These are phyloP conservation scores for Eufriesea mexicana DNA, from an alignment of 1,140 invertebrate species.

Conservation along the genomic window DNA sequence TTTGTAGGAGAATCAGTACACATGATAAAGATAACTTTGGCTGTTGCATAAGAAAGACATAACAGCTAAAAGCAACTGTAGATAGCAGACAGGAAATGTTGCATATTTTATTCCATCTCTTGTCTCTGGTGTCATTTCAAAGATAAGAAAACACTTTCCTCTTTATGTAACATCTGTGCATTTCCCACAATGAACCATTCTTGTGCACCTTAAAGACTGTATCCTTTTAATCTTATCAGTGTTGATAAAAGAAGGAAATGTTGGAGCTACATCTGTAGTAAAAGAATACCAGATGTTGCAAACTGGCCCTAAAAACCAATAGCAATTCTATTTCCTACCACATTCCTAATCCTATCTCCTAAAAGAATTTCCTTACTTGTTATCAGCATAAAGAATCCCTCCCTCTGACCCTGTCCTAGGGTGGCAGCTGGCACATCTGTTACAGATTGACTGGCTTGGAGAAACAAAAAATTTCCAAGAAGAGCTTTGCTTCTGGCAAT, in stretches of 20 bases:
- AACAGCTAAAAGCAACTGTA: neutral
- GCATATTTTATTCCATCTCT: constrained; percentile 31
- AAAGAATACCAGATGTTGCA: constrained; percentile 21
- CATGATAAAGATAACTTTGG: neutral
- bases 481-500: constrained; percentile 61
- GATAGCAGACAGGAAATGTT: constrained; percentile 46
- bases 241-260: neutral
- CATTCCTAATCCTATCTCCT: constrained; percentile 38
- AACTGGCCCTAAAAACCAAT: constrained; percentile 12
- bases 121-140: constrained; percentile 10
- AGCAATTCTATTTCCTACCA: constrained; percentile 36
- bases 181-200: neutral
- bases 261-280: neutral
- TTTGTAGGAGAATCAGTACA: neutral
- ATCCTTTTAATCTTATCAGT: constrained; percentile 8
- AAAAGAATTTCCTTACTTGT: constrained; percentile 60
- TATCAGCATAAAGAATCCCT: constrained; percentile 59
- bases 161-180: constrained; percentile 11
- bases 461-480: constrained; percentile 65
- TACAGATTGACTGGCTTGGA: constrained; percentile 61
- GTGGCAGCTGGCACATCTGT: constrained; percentile 70
- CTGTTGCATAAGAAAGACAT: too few species aligned
- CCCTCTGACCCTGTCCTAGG: constrained; percentile 35
- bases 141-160: neutral
- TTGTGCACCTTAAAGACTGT: neutral